phyloP scores from a whole-genome alignment of 2,888 invertebrate genomes.

The Pelosia muscerda region DNA sequence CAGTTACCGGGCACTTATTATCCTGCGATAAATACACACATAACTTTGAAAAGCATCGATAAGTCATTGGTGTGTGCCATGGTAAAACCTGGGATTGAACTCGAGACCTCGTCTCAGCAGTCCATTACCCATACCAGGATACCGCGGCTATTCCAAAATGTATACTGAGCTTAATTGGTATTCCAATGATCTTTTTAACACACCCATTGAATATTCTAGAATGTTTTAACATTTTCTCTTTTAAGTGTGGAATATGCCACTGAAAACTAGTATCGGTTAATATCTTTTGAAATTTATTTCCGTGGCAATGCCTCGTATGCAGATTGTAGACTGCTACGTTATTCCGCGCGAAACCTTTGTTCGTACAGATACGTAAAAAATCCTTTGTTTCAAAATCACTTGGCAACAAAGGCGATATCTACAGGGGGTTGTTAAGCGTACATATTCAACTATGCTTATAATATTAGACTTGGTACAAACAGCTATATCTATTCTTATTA shows the following conservation, averaged over 20 bases:
- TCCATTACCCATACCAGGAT: no score
- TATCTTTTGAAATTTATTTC: constrained; percentile 19
- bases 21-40: no score
- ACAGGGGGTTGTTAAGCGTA: not conserved
- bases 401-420: constrained; percentile 33
- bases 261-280: constrained; percentile 19
- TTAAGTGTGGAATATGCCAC: not conserved
- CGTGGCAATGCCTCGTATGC: constrained; percentile 14
- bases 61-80: no score
- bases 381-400: constrained; percentile 28
- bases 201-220: not conserved
- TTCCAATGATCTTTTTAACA: no score
- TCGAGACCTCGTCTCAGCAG: no score
- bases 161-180: no score
- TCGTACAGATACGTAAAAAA: constrained; percentile 26
- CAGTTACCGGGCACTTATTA: no score
- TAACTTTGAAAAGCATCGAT: no score
- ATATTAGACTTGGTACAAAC: no score
- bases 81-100: no score
- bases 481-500: not conserved
- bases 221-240: constrained; percentile 8
- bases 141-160: no score
- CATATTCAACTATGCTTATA: not conserved
- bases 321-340: constrained; percentile 17
- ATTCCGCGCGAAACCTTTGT: constrained; percentile 30